These are phyloP conservation scores for Hedya salicella DNA, from an alignment of 2,888 invertebrate genomes.

Conservation along the genomic window DNA sequence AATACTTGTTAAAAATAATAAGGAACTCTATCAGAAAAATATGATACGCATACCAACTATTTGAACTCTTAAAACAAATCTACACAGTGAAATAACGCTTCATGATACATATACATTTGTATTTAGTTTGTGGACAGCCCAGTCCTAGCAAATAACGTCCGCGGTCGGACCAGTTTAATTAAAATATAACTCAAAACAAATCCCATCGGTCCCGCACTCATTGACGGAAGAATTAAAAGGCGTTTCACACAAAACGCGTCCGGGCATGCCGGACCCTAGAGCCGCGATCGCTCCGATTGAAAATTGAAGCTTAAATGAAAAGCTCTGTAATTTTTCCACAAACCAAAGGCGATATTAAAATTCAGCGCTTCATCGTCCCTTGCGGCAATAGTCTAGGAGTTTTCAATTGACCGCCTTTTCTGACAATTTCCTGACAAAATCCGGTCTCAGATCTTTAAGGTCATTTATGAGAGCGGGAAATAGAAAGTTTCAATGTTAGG, in stretches of 20 bases:
- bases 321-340: constrained; percentile 47
- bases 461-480: constrained; percentile 40
- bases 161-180: constrained; percentile 6
- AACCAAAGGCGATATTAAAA: constrained; percentile 56
- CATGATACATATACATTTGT: neutral
- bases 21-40: no score
- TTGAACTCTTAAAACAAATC: neutral
- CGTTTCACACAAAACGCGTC: neutral
- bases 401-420: constrained; percentile 49
- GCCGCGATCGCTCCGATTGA: constrained; percentile 45
- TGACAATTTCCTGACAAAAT: constrained; percentile 42
- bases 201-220: neutral
- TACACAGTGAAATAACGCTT: neutral
- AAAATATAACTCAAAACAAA: constrained; percentile 14
- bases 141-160: neutral
- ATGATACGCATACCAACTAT: no score
- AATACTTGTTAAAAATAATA: no score
- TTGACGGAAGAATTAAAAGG: constrained; percentile 8
- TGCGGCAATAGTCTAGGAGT: constrained; percentile 52
- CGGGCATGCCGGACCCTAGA: constrained; percentile 35
- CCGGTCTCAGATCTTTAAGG: constrained; percentile 37
- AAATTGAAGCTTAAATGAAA: constrained; percentile 48
- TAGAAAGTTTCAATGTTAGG: constrained; percentile 40
- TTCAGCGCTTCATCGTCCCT: constrained; percentile 51
- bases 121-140: neutral